Percentiles rank a stretch among this genome's conserved stretches.
Conservation (phyloP, 2,888 invertebrate species). For the Eupithecia abbreviata region DNA sequence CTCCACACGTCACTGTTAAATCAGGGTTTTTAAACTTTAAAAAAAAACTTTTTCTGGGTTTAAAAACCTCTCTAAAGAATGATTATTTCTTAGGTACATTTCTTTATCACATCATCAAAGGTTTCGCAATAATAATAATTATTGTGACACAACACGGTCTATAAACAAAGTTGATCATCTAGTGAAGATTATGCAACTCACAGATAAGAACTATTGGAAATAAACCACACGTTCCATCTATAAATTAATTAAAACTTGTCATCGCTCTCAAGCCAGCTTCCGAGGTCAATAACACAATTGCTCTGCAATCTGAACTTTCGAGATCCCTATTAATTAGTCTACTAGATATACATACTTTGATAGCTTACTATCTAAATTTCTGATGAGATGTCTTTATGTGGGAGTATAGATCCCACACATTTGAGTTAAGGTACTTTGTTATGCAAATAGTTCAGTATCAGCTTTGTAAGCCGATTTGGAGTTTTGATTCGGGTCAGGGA, state of each 20-base stretch:
- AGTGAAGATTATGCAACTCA: background rate
- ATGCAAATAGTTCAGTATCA: constrained; percentile 7
- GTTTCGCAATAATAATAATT: background rate
- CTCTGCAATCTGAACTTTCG: constrained; percentile 40
- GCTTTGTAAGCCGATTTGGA: constrained; percentile 4
- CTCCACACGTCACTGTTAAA: too few species aligned
- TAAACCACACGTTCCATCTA: background rate
- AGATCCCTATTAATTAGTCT: constrained; percentile 31
- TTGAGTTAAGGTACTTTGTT: constrained; percentile 43
- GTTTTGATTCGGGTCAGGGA: constrained; percentile 10
- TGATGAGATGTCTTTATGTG: constrained; percentile 6
- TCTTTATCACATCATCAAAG: background rate
- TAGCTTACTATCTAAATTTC: background rate
- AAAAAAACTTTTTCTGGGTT: too few species aligned
- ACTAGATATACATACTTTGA: background rate
- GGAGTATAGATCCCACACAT: constrained; percentile 13
- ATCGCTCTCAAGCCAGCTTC: background rate
- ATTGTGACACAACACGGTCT: background rate
- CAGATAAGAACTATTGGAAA: background rate
- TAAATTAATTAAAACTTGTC: background rate
- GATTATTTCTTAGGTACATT: too few species aligned
- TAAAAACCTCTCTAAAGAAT: too few species aligned
- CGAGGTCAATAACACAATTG: constrained; percentile 6
- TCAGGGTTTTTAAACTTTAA: too few species aligned
- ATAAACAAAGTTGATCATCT: background rate